Conservation (phyloP, 2,113 vertebrate species). For the Charina bottae region DNA sequence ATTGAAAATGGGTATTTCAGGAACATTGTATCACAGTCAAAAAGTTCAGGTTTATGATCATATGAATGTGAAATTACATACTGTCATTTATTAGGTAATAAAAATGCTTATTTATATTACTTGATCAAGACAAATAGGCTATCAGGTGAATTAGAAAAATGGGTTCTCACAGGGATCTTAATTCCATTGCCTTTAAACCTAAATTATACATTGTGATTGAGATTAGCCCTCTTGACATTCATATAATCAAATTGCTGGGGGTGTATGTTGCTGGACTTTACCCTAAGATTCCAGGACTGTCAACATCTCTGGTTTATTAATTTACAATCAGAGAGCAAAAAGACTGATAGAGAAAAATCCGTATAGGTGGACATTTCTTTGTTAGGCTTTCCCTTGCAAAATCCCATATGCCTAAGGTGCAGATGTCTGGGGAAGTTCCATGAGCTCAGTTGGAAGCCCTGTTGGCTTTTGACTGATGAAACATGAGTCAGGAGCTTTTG, state of each 20-base stretch:
- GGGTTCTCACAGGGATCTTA: not conserved
- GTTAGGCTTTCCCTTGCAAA: not conserved
- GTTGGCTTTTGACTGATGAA: not conserved
- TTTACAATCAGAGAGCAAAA: not conserved
- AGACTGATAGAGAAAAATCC: not conserved
- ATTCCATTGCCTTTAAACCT: not conserved
- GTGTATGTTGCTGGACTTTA: not conserved
- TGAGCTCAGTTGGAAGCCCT: not conserved
- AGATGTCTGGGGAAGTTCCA: not conserved
- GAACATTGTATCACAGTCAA: not conserved
- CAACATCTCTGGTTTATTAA: not conserved
- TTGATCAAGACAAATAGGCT: not conserved
- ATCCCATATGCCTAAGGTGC: not conserved
- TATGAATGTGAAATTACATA: not conserved
- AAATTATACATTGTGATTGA: not conserved
- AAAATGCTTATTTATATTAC: not conserved
- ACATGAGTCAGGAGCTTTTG: not conserved
- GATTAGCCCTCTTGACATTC: not conserved
- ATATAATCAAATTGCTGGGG: not conserved
- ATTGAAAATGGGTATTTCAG: not conserved
- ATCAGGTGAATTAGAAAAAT: not conserved
- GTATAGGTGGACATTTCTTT: no score
- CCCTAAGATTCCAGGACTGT: not conserved
- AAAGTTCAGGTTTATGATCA: not conserved
- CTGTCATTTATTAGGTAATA: not conserved